A percentile compares a stretch with the other conserved stretches of the same genome.
phyloP scores from a whole-genome alignment of 2,113 vertebrate species.

The Hiodon alosoides region DNA sequence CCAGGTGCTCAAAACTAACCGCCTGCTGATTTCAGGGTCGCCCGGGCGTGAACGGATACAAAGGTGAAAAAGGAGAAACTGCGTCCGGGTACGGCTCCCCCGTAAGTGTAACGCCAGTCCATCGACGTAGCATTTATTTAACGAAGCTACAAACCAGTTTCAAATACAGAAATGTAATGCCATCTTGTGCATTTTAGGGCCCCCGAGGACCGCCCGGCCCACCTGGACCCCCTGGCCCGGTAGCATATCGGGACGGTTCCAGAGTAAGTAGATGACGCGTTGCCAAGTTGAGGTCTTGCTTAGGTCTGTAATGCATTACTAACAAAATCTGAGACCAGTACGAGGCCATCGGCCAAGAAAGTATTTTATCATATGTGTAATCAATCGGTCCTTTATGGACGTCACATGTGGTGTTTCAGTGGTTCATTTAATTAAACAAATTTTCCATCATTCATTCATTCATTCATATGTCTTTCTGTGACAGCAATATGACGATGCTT shows the following conservation, averaged over 20 bases:
- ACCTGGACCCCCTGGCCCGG: conserved; percentile 53
- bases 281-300: too few relatives aligned
- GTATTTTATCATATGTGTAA: too few relatives aligned
- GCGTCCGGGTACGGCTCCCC: conserved; percentile 45
- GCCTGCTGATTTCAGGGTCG: conserved; percentile 68
- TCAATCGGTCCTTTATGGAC: too few relatives aligned
- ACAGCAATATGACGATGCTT: conserved; percentile 39
- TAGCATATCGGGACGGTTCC: too few relatives aligned
- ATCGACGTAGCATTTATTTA: not conserved
- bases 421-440: not conserved
- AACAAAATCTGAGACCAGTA: too few relatives aligned
- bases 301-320: too few relatives aligned
- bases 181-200: conserved; percentile 51
- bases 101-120: conserved; percentile 60
- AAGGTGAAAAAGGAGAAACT: conserved; percentile 82
- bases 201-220: conserved; percentile 68
- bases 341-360: too few relatives aligned
- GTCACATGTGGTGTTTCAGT: not conserved
- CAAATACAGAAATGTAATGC: not conserved
- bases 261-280: too few relatives aligned
- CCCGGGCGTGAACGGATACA: conserved; percentile 81
- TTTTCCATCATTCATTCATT: not conserved
- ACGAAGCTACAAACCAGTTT: too few relatives aligned
- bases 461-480: conserved; percentile 16
- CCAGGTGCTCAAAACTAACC: not conserved